Evolutionary conservation across 2,888 invertebrate genomes (phyloP).

Genomic region (Sarcophaga variegata): DNA sequence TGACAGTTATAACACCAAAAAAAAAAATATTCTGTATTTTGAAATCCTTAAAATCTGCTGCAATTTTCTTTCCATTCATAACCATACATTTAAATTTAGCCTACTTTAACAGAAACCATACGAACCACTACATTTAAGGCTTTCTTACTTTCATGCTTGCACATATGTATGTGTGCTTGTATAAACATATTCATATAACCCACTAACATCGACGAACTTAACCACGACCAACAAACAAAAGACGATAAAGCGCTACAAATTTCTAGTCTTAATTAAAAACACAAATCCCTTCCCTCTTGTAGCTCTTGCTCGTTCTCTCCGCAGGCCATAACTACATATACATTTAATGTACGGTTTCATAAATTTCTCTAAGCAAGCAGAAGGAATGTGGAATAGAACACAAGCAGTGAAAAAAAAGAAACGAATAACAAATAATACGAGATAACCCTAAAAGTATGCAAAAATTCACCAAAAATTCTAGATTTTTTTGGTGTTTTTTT

Average conservation of each 20-base stretch:
- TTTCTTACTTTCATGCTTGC: not conserved
- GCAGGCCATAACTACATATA: constrained; percentile 26
- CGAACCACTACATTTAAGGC: constrained; percentile 1
- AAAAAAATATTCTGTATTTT: no score
- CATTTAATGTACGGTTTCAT: constrained; percentile 36
- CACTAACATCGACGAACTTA: constrained; percentile 38
- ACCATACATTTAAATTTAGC: not conserved
- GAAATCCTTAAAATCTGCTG: no score
- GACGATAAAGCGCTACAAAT: not conserved
- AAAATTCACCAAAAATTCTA: constrained; percentile 25
- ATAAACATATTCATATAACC: constrained; percentile 19
- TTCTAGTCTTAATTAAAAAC: constrained; percentile 48
- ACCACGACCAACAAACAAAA: constrained; percentile 24
- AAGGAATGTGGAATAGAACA: no score
- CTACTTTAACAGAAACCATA: constrained; percentile 25
- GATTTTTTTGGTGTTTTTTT: not conserved
- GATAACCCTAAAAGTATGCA: constrained; percentile 62
- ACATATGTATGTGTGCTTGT: no score
- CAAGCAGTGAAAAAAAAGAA: not conserved
- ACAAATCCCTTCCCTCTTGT: not conserved
- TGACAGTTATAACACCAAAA: no score
- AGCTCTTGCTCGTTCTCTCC: not conserved
- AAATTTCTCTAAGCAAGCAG: constrained; percentile 32
- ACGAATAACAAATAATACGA: constrained; percentile 10
- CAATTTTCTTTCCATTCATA: not conserved